These are phyloP conservation scores for Caenorhabditis sp. DNA, from an alignment of 2,888 invertebrate species.

Conservation along the genomic window DNA sequence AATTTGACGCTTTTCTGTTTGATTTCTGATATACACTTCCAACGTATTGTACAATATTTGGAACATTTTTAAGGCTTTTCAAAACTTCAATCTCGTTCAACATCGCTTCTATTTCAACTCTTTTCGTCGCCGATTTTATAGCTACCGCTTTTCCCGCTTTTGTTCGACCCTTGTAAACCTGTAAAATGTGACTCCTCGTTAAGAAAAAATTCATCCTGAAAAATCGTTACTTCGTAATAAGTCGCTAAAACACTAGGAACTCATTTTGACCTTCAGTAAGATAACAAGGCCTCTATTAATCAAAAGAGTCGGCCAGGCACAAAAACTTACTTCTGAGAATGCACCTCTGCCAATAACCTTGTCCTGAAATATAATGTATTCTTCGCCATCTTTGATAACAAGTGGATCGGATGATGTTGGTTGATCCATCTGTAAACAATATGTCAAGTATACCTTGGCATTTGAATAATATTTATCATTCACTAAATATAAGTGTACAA, in stretches of 20 bases:
- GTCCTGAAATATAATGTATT: slow-evolving; percentile 15
- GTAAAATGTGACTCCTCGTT: too few relatives aligned
- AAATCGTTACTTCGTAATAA: too few relatives aligned
- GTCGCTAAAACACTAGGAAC: too few relatives aligned
- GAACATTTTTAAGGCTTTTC: slow-evolving; percentile 10
- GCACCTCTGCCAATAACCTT: slow-evolving; percentile 27
- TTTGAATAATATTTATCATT: too few relatives aligned
- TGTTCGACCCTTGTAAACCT: slow-evolving; percentile 24
- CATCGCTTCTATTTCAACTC: slow-evolving; percentile 21
- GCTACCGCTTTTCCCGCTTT: slow-evolving; percentile 25
- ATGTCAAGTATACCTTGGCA: neutral
- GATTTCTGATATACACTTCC: slow-evolving; percentile 11
- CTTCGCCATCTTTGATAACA: slow-evolving; percentile 10
- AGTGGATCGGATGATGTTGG: neutral
- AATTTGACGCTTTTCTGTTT: slow-evolving; percentile 10
- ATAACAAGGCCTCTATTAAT: too few relatives aligned
- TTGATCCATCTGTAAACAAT: neutral
- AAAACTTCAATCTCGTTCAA: slow-evolving; percentile 30
- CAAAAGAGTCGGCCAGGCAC: neutral
- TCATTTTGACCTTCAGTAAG: too few relatives aligned
- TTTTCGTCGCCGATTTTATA: slow-evolving; percentile 25
- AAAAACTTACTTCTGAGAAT: slow-evolving; percentile 15
- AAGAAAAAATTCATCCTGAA: too few relatives aligned
- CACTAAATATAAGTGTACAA: too few relatives aligned
- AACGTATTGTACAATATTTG: slow-evolving; percentile 39